A percentile compares a stretch with the other conserved stretches of the same genome.
These are phyloP conservation scores for Apomyelois bistriatella DNA, from an alignment of 2,888 invertebrate genomes.

Conservation along the genomic window DNA sequence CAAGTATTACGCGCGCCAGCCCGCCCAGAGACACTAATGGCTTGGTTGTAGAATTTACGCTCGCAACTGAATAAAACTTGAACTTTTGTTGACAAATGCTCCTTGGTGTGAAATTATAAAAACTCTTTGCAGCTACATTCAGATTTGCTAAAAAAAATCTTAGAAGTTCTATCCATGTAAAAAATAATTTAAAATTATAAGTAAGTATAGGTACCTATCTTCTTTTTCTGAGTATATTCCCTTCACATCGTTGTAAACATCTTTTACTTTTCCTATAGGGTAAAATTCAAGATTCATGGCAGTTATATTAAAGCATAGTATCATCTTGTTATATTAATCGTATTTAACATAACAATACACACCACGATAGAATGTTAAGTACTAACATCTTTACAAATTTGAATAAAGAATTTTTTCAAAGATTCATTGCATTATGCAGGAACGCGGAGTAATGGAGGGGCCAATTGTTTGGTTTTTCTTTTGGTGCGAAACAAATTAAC, in stretches of 20 bases:
- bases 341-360: neutral
- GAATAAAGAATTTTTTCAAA: slow-evolving; percentile 1
- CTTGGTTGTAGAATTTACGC: neutral
- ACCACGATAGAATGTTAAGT: neutral
- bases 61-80: neutral
- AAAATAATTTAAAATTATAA: no score
- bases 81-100: neutral
- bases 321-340: slow-evolving; percentile 6
- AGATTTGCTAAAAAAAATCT: no score
- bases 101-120: no score
- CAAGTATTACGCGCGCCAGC: slow-evolving; percentile 17
- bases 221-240: no score
- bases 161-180: no score
- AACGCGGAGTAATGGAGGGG: slow-evolving; percentile 15
- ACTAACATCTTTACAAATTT: neutral
- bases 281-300: neutral
- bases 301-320: neutral
- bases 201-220: no score
- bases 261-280: neutral
- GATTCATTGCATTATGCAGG: slow-evolving; percentile 17
- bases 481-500: slow-evolving; percentile 15
- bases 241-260: neutral
- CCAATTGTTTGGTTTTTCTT: slow-evolving; percentile 17
- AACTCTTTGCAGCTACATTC: no score
- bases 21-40: slow-evolving; percentile 17